Evolutionary conservation across 2,113 vertebrate species (phyloP).

Genomic region (Podiceps cristatus): DNA sequence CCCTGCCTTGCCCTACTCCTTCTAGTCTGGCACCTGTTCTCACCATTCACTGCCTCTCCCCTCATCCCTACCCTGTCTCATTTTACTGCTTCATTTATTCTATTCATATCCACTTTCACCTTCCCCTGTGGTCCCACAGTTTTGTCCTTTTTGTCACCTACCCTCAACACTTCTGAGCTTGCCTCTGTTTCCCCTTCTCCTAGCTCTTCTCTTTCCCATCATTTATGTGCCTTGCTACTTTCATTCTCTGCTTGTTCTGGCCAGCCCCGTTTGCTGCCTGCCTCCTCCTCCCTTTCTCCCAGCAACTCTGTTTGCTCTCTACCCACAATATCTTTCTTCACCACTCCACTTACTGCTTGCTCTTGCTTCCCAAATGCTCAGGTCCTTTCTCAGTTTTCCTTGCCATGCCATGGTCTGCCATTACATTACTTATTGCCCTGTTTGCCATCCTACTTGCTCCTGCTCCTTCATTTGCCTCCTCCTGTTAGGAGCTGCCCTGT

Average conservation of each 20-base stretch:
- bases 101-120: background rate
- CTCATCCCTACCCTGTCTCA: background rate
- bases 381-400: background rate
- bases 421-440: background rate
- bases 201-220: background rate
- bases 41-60: background rate
- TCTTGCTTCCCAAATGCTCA: background rate
- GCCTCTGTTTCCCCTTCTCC: background rate
- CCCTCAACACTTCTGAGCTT: background rate
- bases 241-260: background rate
- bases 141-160: background rate
- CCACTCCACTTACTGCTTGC: background rate
- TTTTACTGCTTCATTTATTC: background rate
- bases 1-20: background rate
- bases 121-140: background rate
- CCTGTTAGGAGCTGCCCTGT: background rate
- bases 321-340: background rate
- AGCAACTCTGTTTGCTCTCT: accelerated
- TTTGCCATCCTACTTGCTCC: background rate
- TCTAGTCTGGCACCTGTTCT: background rate
- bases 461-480: background rate
- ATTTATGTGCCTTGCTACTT: background rate
- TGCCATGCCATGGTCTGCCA: background rate
- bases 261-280: background rate
- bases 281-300: background rate